Percentiles rank a stretch among this genome's conserved stretches.
These are phyloP conservation scores for Drosophila rufa DNA, from an alignment of 1,140 invertebrate species.

Conservation along the genomic window DNA sequence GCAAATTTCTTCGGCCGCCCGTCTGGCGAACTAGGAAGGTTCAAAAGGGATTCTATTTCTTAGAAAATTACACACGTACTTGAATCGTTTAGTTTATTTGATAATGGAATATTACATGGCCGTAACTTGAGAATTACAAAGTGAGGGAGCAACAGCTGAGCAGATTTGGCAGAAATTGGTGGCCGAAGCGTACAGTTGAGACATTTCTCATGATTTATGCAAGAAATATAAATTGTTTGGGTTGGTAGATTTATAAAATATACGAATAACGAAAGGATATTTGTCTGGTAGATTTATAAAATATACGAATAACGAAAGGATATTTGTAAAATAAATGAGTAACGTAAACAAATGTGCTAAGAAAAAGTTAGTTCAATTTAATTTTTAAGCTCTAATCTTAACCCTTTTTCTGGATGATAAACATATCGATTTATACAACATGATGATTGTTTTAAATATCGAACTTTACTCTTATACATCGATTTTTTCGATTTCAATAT, in stretches of 20 bases:
- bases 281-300: not conserved
- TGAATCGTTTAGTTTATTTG: constrained; percentile 69
- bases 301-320: not conserved
- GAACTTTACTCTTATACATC: too few species aligned
- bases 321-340: not conserved
- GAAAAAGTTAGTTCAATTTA: too few species aligned
- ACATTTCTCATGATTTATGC: constrained; percentile 22
- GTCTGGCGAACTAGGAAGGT: constrained; percentile 28
- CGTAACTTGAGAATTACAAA: constrained; percentile 11
- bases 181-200: constrained; percentile 31
- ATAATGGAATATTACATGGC: constrained; percentile 56
- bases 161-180: constrained; percentile 8
- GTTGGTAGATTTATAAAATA: constrained; percentile 1
- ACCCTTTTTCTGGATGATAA: not conserved
- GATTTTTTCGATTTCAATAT: too few species aligned
- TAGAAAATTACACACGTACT: constrained; percentile 63
- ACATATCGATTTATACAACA: not conserved
- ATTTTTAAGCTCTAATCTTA: not conserved
- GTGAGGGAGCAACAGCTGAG: constrained; percentile 48
- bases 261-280: not conserved
- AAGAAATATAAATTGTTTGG: constrained; percentile 18
- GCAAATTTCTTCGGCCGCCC: constrained; percentile 23
- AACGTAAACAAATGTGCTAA: not conserved
- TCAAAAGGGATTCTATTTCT: constrained; percentile 25
- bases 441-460: too few species aligned